phyloP scores from a whole-genome alignment of 1,140 invertebrate genomes.

The Papilio polyxenes region DNA sequence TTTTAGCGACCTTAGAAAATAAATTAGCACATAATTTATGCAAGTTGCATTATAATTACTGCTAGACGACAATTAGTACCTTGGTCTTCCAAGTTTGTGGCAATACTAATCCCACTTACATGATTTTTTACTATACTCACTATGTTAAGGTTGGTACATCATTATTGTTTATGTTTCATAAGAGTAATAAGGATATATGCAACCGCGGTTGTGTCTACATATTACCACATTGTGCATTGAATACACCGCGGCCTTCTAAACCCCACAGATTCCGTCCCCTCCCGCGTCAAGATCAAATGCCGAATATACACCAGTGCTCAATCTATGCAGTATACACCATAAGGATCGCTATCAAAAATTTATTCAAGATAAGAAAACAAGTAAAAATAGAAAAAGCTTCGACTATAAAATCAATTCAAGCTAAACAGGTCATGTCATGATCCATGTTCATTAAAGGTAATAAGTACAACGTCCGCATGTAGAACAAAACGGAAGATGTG shows the following conservation, averaged over 20 bases:
- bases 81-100: too few relatives aligned
- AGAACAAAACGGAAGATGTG: neutral
- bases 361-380: neutral
- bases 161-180: neutral
- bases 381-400: neutral
- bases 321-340: neutral
- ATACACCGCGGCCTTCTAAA: conserved; percentile 46
- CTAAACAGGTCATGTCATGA: neutral
- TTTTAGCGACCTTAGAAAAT: neutral
- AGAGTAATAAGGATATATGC: neutral
- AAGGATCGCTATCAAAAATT: neutral
- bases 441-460: neutral
- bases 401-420: neutral
- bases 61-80: neutral
- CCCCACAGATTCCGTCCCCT: conserved; percentile 2
- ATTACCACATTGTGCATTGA: conserved; percentile 24
- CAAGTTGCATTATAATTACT: neutral
- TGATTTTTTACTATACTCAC: neutral
- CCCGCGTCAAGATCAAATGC: neutral
- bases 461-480: neutral
- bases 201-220: neutral
- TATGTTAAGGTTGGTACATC: neutral
- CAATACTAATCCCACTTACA: neutral
- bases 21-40: neutral
- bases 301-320: neutral